phyloP scores from a whole-genome alignment of 2,113 vertebrate species.

The Pelecanus crispus region DNA sequence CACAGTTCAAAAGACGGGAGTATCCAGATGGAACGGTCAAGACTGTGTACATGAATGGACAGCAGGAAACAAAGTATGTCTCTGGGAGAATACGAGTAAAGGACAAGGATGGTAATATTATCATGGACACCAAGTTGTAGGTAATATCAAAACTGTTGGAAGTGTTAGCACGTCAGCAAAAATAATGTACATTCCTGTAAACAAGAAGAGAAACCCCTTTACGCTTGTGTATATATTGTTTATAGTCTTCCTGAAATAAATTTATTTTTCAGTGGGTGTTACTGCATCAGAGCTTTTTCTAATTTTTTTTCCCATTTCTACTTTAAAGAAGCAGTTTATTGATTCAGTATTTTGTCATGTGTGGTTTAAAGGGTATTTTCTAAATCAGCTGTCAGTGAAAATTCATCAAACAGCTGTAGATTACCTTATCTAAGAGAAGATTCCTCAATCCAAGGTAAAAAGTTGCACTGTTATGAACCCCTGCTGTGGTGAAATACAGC shows the following conservation, averaged over 20 bases:
- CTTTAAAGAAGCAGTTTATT: background rate
- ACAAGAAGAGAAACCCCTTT: background rate
- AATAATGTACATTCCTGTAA: slow-evolving; percentile 27
- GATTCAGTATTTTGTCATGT: background rate
- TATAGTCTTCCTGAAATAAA: slow-evolving; percentile 59
- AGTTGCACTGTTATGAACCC: background rate
- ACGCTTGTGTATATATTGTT: slow-evolving; percentile 28
- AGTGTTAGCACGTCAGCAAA: background rate
- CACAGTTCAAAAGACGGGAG: slow-evolving; percentile 87
- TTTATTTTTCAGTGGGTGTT: background rate
- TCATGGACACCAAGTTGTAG: slow-evolving; percentile 79
- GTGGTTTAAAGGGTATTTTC: background rate
- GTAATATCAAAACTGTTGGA: background rate
- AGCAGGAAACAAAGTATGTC: slow-evolving; percentile 89
- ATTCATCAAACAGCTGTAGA: background rate
- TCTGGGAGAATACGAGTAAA: slow-evolving; percentile 88
- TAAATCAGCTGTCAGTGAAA: background rate
- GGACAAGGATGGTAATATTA: slow-evolving; percentile 86
- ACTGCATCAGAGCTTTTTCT: background rate
- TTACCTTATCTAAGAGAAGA: background rate
- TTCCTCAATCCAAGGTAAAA: background rate
- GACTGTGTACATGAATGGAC: slow-evolving; percentile 87
- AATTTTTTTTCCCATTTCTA: background rate
- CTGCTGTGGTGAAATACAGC: background rate
- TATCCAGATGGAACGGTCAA: slow-evolving; percentile 95